phyloP scores from a whole-genome alignment of 2,113 vertebrate genomes.

The Noctilio leporinus region DNA sequence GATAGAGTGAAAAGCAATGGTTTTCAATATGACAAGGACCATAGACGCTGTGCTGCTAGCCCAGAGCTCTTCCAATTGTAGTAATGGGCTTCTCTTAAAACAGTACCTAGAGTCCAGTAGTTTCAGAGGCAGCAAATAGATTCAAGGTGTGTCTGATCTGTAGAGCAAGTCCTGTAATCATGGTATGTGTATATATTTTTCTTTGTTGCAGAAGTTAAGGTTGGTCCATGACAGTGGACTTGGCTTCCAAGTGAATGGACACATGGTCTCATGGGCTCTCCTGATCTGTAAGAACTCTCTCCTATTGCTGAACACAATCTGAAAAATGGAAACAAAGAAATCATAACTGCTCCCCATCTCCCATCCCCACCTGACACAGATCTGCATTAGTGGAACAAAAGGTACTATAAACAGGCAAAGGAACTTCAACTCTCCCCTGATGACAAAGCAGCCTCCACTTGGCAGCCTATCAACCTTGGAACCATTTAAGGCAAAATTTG shows the following conservation, averaged over 20 bases:
- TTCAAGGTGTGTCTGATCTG: background rate
- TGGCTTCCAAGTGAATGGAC: background rate
- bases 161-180: background rate
- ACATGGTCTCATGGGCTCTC: background rate
- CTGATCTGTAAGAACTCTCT: background rate
- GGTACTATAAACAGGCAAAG: background rate
- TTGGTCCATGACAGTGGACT: background rate
- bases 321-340: slow-evolving; percentile 28
- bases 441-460: background rate
- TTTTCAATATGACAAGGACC: background rate
- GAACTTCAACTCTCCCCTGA: background rate
- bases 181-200: background rate
- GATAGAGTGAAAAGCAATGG: background rate
- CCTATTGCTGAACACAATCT: background rate
- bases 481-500: background rate
- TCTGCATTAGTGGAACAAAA: background rate
- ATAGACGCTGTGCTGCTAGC: background rate
- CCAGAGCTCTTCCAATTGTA: background rate
- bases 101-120: background rate
- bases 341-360: background rate
- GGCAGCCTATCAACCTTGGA: background rate
- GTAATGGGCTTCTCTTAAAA: background rate
- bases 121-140: background rate
- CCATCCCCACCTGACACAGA: background rate
- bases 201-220: background rate